These are phyloP conservation scores for Gephyroberyx darwinii DNA, from an alignment of 2,797 vertebrate species.

Conservation along the genomic window DNA sequence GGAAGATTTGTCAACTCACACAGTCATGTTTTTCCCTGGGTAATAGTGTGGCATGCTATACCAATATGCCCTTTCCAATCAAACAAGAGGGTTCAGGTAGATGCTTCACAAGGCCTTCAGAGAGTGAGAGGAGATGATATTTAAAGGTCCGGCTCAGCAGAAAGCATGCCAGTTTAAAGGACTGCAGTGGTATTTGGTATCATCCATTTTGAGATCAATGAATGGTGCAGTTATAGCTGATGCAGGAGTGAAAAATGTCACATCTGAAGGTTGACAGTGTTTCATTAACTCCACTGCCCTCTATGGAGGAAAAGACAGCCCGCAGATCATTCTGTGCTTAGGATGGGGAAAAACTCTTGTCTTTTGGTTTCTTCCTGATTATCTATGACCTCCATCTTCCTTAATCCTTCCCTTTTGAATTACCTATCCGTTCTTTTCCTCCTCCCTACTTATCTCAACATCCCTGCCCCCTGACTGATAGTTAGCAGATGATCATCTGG, in stretches of 20 bases:
- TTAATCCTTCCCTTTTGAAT: constrained; percentile 71
- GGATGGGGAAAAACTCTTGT: constrained; percentile 32
- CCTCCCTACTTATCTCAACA: constrained; percentile 41
- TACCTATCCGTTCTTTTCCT: constrained; percentile 46
- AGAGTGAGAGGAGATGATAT: constrained; percentile 52
- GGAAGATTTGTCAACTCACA: constrained; percentile 39
- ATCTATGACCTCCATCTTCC: constrained; percentile 72
- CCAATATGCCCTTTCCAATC: constrained; percentile 56
- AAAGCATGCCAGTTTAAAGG: constrained; percentile 50
- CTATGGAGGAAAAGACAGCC: constrained; percentile 35
- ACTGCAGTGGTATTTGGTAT: constrained; percentile 59
- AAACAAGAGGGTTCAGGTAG: constrained; percentile 56
- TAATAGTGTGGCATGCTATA: constrained; percentile 14
- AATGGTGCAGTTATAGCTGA: constrained; percentile 58
- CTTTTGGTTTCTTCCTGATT: constrained; percentile 49
- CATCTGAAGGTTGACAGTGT: constrained; percentile 34
- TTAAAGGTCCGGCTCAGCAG: constrained; percentile 59
- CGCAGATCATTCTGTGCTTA: constrained; percentile 37
- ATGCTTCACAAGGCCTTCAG: constrained; percentile 30
- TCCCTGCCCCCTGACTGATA: constrained; percentile 63
- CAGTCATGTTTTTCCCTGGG: constrained; percentile 25
- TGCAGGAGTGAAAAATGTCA: constrained; percentile 66
- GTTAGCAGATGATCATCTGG: constrained; percentile 70
- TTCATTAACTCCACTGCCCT: constrained; percentile 66
- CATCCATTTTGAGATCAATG: constrained; percentile 65